phyloP scores from a whole-genome alignment of 2,888 invertebrate species.

The Nomada fucata region DNA sequence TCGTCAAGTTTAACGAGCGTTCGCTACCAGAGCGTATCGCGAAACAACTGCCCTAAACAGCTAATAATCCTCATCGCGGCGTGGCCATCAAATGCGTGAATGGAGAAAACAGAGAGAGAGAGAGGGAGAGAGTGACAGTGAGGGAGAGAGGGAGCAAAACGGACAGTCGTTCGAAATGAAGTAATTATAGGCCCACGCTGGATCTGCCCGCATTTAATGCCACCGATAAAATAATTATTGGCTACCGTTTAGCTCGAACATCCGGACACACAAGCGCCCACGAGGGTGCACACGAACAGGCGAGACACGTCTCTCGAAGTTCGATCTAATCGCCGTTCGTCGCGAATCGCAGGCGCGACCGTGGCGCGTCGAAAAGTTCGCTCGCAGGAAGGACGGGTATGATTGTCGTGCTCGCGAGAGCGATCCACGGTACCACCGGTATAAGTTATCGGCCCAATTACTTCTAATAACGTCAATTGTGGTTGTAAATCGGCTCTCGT shows the following conservation, averaged over 20 bases:
- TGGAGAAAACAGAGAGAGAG: constrained; percentile 5
- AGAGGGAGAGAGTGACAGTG: neutral
- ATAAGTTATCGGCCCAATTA: constrained; percentile 43
- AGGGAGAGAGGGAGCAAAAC: constrained; percentile 36
- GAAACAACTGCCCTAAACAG: constrained; percentile 47
- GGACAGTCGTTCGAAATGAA: constrained; percentile 56
- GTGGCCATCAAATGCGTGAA: constrained; percentile 34
- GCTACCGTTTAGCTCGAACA: constrained; percentile 44
- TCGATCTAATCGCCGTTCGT: constrained; percentile 6
- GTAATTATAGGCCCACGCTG: constrained; percentile 61
- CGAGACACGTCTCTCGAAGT: constrained; percentile 9
- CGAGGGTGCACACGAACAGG: no score
- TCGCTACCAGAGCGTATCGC: constrained; percentile 36
- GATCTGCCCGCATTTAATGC: constrained; percentile 22
- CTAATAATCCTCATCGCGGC: constrained; percentile 55
- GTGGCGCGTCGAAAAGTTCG: neutral
- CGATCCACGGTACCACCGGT: neutral
- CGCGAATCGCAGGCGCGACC: neutral
- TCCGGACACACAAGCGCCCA: neutral
- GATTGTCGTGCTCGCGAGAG: neutral
- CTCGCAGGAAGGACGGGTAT: neutral
- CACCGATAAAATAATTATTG: constrained; percentile 54
- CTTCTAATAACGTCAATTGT: constrained; percentile 31
- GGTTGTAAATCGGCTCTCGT: constrained; percentile 25
- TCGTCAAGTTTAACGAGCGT: constrained; percentile 43